Percentiles rank a stretch among this genome's conserved stretches.
phyloP scores from a whole-genome alignment of 2,113 vertebrate genomes.

The Anguilla japonica region DNA sequence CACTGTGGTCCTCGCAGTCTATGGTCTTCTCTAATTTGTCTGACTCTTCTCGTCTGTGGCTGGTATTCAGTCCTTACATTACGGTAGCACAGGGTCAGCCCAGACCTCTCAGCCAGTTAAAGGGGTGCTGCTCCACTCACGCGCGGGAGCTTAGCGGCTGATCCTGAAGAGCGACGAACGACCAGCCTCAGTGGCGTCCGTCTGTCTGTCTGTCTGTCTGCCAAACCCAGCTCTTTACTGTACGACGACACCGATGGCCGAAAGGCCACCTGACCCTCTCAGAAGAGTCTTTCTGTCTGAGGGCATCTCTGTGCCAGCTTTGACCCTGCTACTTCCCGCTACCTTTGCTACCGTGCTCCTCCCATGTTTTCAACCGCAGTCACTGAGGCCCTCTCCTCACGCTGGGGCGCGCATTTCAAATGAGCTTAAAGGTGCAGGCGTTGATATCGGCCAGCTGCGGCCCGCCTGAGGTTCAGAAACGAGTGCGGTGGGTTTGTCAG shows the following conservation, averaged over 20 bases:
- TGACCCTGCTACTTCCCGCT: not conserved
- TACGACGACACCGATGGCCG: not conserved
- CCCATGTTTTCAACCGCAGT: not conserved
- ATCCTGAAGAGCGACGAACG: constrained; percentile 19
- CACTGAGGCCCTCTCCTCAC: not conserved
- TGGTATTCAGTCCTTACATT: constrained; percentile 47
- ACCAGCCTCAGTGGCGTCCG: not conserved
- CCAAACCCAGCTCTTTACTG: not conserved
- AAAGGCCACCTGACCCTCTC: not conserved
- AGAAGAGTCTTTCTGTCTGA: not conserved
- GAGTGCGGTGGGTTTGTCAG: not conserved
- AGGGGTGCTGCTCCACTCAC: constrained; percentile 35
- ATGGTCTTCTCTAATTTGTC: constrained; percentile 18
- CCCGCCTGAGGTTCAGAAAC: not conserved
- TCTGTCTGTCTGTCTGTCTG: constrained; percentile 1
- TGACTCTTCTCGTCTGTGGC: constrained; percentile 36
- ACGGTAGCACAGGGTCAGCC: constrained; percentile 16
- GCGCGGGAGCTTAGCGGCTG: constrained; percentile 30
- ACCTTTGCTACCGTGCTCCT: constrained; percentile 15
- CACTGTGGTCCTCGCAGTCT: not conserved
- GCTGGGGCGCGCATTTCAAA: not conserved
- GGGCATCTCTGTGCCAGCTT: not conserved
- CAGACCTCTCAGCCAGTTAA: constrained; percentile 32
- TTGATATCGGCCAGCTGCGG: not conserved
- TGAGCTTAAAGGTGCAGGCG: not conserved